Evolutionary conservation across 1,140 invertebrate species (phyloP).

Genomic region (Atta texana): DNA sequence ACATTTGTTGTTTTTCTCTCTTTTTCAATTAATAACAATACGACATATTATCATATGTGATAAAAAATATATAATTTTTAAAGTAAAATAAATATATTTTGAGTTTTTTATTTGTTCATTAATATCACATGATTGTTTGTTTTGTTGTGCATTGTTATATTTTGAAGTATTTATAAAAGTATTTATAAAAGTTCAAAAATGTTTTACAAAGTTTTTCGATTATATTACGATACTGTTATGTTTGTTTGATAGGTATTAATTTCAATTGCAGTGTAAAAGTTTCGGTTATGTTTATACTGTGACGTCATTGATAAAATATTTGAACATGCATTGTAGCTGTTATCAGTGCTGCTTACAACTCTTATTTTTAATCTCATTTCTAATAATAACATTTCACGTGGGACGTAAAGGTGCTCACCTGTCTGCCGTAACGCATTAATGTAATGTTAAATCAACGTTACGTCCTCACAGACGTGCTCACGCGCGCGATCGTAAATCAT

Average conservation of each 20-base stretch:
- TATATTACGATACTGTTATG: neutral
- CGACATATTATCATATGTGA: neutral
- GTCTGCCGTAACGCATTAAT: neutral
- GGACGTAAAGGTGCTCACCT: neutral
- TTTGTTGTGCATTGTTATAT: neutral
- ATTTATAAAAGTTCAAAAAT: neutral
- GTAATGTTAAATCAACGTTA: slow-evolving; percentile 32
- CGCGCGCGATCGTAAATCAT: slow-evolving; percentile 25
- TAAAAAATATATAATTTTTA: neutral
- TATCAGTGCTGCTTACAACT: neutral
- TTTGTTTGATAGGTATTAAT: neutral
- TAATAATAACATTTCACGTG: neutral
- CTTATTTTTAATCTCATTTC: neutral
- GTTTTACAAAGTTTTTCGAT: slow-evolving; percentile 15
- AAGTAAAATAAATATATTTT: neutral
- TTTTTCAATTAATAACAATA: neutral
- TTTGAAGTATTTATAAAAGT: neutral
- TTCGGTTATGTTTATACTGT: neutral
- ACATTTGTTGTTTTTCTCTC: neutral
- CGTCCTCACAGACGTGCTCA: neutral
- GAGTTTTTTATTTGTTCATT: neutral
- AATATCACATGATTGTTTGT: neutral
- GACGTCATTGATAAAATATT: neutral
- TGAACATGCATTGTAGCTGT: neutral
- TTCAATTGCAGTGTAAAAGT: neutral